phyloP scores from a whole-genome alignment of 2,888 invertebrate species.

The Bedellia somnulentella region DNA sequence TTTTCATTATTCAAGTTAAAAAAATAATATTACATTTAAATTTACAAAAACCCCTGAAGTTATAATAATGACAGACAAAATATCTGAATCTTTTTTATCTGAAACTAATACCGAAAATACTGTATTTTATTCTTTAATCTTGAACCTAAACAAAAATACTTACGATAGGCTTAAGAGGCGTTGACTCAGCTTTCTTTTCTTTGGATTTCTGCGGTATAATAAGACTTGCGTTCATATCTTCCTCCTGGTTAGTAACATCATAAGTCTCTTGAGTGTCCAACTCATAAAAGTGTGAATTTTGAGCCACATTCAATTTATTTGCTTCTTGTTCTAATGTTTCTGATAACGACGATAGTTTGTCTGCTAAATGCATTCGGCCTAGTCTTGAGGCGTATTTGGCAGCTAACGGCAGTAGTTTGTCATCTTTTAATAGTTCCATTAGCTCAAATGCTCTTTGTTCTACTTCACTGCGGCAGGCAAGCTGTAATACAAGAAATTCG shows the following conservation, averaged over 20 bases:
- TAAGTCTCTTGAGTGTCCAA: constrained; percentile 39
- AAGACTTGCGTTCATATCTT: constrained; percentile 37
- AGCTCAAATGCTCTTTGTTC: constrained; percentile 87
- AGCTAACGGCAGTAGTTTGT: constrained; percentile 77
- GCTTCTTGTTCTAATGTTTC: constrained; percentile 35
- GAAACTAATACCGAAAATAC: too few species aligned
- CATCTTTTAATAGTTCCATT: constrained; percentile 78
- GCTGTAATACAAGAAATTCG: constrained; percentile 49
- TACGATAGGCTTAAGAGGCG: constrained; percentile 44
- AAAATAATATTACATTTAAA: too few species aligned
- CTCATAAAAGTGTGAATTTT: constrained; percentile 33
- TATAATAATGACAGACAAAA: too few species aligned
- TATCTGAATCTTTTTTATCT: too few species aligned
- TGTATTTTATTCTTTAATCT: too few species aligned
- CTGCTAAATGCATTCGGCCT: constrained; percentile 75
- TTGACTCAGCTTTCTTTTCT: constrained; percentile 30
- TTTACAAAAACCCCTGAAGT: too few species aligned
- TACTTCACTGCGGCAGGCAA: constrained; percentile 80
- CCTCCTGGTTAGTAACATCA: constrained; percentile 32
- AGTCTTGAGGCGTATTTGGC: constrained; percentile 86
- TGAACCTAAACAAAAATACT: too few species aligned
- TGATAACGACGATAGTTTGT: constrained; percentile 69
- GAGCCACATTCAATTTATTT: constrained; percentile 27
- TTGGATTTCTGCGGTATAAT: constrained; percentile 40
- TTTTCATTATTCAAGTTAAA: too few species aligned